Evolutionary conservation across 2,113 vertebrate genomes (phyloP).

Genomic region (Alces alces): DNA sequence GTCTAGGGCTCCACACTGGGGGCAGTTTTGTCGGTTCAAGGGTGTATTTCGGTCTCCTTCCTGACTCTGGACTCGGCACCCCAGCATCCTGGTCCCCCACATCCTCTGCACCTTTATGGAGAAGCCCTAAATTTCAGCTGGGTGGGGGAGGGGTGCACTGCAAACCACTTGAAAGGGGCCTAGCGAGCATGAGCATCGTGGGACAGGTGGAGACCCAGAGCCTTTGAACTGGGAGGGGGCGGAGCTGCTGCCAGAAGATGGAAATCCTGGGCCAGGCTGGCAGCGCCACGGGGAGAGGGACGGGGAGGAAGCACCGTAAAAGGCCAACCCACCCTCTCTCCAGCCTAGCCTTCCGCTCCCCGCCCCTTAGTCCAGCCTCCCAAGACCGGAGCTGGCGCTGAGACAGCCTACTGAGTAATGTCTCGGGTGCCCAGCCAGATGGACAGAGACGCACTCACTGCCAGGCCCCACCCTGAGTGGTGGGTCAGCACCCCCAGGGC

Average conservation of each 20-base stretch:
- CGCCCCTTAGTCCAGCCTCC: not conserved
- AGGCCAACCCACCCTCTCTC: not conserved
- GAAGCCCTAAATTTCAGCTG: not conserved
- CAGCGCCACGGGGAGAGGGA: not conserved
- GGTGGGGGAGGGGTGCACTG: not conserved
- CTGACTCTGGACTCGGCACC: not conserved
- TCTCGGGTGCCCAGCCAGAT: constrained; percentile 25
- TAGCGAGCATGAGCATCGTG: not conserved
- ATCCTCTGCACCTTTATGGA: not conserved
- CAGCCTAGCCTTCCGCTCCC: not conserved
- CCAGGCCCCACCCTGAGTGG: constrained; percentile 30
- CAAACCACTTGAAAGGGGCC: constrained; percentile 60
- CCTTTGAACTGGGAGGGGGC: constrained; percentile 43
- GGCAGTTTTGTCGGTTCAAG: not conserved
- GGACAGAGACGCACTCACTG: not conserved
- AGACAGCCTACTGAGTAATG: constrained; percentile 54
- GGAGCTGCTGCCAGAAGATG: not conserved
- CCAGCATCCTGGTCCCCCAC: not conserved
- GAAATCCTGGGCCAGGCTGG: not conserved
- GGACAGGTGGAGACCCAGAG: constrained; percentile 35
- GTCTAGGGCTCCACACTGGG: not conserved
- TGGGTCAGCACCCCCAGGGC: not conserved
- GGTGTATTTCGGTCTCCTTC: not conserved
- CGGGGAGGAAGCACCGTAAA: not conserved
- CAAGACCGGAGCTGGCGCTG: not conserved